Evolutionary conservation across 1,140 invertebrate genomes (phyloP).

Genomic region (Fopius arisanus): DNA sequence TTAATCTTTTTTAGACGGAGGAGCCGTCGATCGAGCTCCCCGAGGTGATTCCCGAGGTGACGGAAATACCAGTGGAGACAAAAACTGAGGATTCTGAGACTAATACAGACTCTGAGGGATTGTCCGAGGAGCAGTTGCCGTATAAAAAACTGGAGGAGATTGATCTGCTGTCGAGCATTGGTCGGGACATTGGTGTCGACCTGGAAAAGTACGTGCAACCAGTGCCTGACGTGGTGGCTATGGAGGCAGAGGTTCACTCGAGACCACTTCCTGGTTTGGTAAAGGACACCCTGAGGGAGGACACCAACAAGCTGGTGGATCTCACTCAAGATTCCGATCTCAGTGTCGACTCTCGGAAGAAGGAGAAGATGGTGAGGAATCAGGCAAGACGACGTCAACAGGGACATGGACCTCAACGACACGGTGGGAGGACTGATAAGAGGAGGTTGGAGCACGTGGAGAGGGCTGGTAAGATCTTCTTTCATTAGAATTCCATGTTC

Average conservation of each 20-base stretch:
- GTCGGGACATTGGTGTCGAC: slow-evolving; percentile 57
- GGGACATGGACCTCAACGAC: slow-evolving; percentile 40
- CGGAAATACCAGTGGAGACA: slow-evolving; percentile 42
- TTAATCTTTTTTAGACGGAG: slow-evolving; percentile 47
- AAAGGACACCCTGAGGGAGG: slow-evolving; percentile 44
- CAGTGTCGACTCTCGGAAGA: slow-evolving; percentile 53
- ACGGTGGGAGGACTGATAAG: slow-evolving; percentile 50
- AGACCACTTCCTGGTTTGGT: slow-evolving; percentile 33
- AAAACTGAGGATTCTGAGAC: slow-evolving; percentile 38
- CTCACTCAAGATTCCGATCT: slow-evolving; percentile 43
- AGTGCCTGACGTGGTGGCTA: slow-evolving; percentile 59
- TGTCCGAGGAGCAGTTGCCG: slow-evolving; percentile 43
- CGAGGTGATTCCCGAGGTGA: slow-evolving; percentile 59
- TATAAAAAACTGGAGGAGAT: slow-evolving; percentile 61
- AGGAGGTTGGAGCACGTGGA: slow-evolving; percentile 43
- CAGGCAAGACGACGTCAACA: slow-evolving; percentile 56
- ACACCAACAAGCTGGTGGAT: slow-evolving; percentile 57
- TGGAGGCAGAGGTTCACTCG: slow-evolving; percentile 47
- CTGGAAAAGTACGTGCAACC: slow-evolving; percentile 59
- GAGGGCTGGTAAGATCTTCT: slow-evolving; percentile 40
- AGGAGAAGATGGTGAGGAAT: slow-evolving; percentile 60
- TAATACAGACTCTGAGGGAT: slow-evolving; percentile 48
- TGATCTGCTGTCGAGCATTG: slow-evolving; percentile 59
- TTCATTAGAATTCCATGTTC: too few relatives aligned
- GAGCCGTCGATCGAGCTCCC: slow-evolving; percentile 54